Conservation (phyloP, 2,888 invertebrate genomes). For the Campoplex capitator region DNA sequence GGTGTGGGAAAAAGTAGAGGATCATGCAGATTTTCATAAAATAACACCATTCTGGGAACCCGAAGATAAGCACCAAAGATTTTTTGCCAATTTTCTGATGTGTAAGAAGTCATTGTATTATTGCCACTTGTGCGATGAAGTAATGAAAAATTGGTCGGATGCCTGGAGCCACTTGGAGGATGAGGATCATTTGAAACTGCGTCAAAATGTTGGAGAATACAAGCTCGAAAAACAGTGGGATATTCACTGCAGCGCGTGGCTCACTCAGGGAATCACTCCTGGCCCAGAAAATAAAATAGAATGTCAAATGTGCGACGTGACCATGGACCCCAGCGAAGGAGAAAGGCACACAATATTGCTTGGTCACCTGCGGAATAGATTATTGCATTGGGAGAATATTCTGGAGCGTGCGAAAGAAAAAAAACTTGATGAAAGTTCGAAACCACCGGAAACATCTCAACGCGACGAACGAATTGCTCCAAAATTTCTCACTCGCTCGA, state of each 20-base stretch:
- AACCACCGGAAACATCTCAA: background rate
- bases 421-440: background rate
- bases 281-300: background rate
- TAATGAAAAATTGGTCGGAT: conserved; percentile 11
- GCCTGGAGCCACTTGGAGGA: background rate
- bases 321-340: background rate
- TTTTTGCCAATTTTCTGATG: conserved; percentile 12
- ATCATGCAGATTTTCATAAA: conserved; percentile 1
- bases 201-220: background rate
- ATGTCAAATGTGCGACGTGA: background rate
- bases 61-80: background rate
- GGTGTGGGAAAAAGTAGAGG: background rate
- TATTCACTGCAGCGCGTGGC: background rate
- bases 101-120: background rate
- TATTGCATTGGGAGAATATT: background rate
- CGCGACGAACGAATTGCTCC: background rate
- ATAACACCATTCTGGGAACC: conserved; percentile 9
- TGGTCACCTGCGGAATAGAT: background rate
- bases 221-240: background rate
- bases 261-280: background rate
- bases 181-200: background rate
- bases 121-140: conserved; percentile 37
- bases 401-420: background rate
- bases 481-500: no score
- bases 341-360: background rate